Base-by-base conservation (phyloP, 1,140 invertebrate species). In the Leptoteleia sp. region DNA sequence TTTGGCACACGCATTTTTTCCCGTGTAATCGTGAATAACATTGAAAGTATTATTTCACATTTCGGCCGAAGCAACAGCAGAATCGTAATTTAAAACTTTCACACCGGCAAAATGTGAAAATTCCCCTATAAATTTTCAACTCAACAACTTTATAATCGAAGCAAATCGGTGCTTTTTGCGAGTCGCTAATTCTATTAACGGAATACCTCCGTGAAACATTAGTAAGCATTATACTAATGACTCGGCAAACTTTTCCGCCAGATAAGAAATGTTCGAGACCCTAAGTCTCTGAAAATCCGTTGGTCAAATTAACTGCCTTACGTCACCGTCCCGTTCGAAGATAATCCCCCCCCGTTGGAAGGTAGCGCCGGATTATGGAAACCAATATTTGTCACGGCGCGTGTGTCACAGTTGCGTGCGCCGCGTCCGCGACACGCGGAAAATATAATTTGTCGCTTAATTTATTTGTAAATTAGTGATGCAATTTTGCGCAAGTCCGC, bases 341-440 rank as follows among this genome's bases (percentile, higher is more conserved):
- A 83, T 87, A 87, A 87, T 87, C 79, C 82, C 65, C n/a, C n/a
- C n/a, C n/a, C n/a, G n/a, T n/a, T n/a, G n/a, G n/a, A 81, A 85
- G 82, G 83, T 85, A 87, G 80, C 78, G 33, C 57, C 38, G 67
- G 75, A 79, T 79, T 79, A 75, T 55, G 8, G 25, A 57, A 62
- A 76, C 76, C 80, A 81, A 78, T 84, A 82, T 84, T 84, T 84
- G 67, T 76, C 57, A 55, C 50, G 45, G 67, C n/a, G n/a, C 19
- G 5, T 22, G 5, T 22, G 19, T 22, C 19, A 68, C 71, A 68
- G 67, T 71, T 37, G 38, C 29, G 4, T 43, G 35, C 22, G 13
- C 22, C 33, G 33, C 73, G 57, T 67, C 62, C 76, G 57, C 52
- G 65, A 71, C 19, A 4, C 50, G 45, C 50, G 43, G 33, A 52